These are phyloP conservation scores for Sorex araneus DNA, from an alignment of 2,113 vertebrate species.

Conservation along the genomic window DNA sequence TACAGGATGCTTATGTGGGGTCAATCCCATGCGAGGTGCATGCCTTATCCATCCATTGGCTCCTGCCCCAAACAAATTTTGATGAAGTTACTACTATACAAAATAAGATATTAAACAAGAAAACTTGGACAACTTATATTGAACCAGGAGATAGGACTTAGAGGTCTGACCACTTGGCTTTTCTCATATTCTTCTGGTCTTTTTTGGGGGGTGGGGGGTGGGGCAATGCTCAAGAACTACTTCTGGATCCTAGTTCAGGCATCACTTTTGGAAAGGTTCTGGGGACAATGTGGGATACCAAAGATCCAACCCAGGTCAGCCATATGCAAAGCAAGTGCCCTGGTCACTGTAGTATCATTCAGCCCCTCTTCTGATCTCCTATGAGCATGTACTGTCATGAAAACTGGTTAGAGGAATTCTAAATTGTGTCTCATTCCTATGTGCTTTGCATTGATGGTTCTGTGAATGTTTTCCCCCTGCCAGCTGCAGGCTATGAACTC, in stretches of 20 bases:
- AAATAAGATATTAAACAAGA: not conserved
- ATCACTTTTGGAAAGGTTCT: too few species aligned
- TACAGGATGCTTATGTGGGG: too few species aligned
- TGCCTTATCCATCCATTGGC: too few species aligned
- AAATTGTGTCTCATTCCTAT: not conserved
- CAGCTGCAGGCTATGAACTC: not conserved
- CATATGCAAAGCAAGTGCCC: not conserved
- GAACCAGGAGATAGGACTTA: not conserved
- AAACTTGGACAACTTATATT: not conserved
- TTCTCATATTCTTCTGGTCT: too few species aligned
- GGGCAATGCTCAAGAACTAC: too few species aligned
- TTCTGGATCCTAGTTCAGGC: too few species aligned
- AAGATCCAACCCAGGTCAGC: too few species aligned
- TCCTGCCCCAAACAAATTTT: not conserved
- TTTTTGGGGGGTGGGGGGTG: too few species aligned
- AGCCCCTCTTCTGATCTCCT: not conserved
- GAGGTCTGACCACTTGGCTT: not conserved
- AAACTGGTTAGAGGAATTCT: not conserved
- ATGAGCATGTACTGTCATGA: not conserved
- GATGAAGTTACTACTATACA: not conserved
- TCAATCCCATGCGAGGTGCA: too few species aligned
- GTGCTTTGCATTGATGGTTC: not conserved
- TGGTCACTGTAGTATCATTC: not conserved
- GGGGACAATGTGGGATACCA: too few species aligned
- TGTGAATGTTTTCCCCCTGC: not conserved